Evolutionary conservation across 2,888 invertebrate species (phyloP).

Genomic region (Theretra japonica): DNA sequence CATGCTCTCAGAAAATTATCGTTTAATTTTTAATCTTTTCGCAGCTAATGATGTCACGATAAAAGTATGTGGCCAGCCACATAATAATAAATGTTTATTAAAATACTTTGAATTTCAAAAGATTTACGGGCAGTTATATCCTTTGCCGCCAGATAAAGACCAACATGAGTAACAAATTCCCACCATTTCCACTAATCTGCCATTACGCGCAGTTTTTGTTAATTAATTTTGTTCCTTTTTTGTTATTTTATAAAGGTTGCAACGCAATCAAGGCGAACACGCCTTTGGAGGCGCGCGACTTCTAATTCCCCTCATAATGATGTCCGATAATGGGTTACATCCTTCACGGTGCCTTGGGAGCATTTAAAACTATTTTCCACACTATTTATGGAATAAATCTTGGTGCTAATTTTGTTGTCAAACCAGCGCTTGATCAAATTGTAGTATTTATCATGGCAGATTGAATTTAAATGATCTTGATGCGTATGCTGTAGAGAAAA

Average conservation of each 20-base stretch:
- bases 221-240: slow-evolving; percentile 8
- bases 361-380: slow-evolving; percentile 41
- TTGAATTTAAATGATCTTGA: too few relatives aligned
- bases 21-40: too few relatives aligned
- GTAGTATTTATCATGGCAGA: too few relatives aligned
- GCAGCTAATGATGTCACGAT: too few relatives aligned
- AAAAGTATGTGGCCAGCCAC: too few relatives aligned
- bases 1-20: too few relatives aligned
- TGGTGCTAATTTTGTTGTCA: background rate
- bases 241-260: background rate
- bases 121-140: background rate
- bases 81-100: too few relatives aligned
- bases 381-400: slow-evolving; percentile 11
- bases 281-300: slow-evolving; percentile 32
- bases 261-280: slow-evolving; percentile 19
- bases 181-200: background rate
- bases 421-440: too few relatives aligned
- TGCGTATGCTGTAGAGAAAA: background rate
- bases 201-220: background rate
- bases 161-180: background rate
- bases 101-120: background rate
- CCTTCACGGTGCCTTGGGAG: slow-evolving; percentile 65
- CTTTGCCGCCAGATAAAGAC: background rate
- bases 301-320: slow-evolving; percentile 55
- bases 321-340: slow-evolving; percentile 72